phyloP scores from a whole-genome alignment of 1,140 invertebrate species.

The Procambarus virginalis region DNA sequence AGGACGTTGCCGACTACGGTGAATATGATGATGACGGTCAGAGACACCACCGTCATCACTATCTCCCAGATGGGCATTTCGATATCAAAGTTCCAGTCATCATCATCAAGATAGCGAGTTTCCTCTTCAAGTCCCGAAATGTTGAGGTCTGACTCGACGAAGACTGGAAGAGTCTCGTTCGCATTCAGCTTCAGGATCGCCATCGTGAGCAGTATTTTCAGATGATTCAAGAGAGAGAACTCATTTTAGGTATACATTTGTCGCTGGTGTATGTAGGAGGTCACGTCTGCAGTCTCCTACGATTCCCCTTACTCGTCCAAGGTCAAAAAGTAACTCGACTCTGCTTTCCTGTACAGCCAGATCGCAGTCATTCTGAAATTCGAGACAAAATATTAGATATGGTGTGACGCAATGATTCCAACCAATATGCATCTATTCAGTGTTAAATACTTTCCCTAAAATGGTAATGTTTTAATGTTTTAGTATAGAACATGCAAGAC shows the following conservation, averaged over 20 bases:
- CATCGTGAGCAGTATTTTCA: conserved; percentile 10
- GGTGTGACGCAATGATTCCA: too few species aligned
- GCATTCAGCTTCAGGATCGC: conserved; percentile 1
- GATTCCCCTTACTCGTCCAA: neutral
- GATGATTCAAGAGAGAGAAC: neutral
- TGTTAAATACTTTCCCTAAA: too few species aligned
- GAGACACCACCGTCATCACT: conserved; percentile 82
- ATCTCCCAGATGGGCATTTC: conserved; percentile 81
- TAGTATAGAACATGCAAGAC: too few species aligned
- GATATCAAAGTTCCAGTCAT: conserved; percentile 4
- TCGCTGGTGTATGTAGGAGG: neutral
- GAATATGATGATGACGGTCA: conserved; percentile 87
- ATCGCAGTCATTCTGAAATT: too few species aligned
- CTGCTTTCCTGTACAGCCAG: neutral
- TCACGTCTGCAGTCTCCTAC: neutral
- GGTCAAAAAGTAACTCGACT: neutral
- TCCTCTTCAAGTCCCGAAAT: conserved; percentile 39
- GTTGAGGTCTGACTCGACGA: conserved; percentile 41
- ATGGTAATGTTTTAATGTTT: too few species aligned
- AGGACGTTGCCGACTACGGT: conserved; percentile 95
- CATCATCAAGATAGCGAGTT: too few species aligned
- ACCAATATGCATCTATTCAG: too few species aligned
- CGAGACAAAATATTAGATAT: too few species aligned
- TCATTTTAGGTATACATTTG: neutral
- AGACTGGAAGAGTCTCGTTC: conserved; percentile 25